Base-by-base conservation (phyloP, 2,888 invertebrate species). In the Galeruca laticollis region DNA sequence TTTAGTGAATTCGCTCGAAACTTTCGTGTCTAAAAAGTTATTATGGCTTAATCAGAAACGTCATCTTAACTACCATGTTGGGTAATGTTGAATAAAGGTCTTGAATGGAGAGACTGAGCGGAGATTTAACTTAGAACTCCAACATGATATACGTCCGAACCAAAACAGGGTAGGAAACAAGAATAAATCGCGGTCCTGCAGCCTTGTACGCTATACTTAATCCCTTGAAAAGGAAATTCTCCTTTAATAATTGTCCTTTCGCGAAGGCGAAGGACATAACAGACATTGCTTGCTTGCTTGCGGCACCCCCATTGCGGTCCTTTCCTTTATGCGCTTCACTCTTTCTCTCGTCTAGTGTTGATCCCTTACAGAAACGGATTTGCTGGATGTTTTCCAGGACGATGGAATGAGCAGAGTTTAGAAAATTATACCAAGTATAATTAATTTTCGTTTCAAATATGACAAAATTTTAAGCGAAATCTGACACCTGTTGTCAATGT, bases 171-270 rank as follows among this genome's bases (percentile, higher is more conserved):
- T 60, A 60, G 60, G 66, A 65, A 61, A 60, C 49, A 51, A 64
- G 64, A 63, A 57, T 72, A 72, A 67, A 68, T 69, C 67, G 69
- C 37, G 68, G 67, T 52, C 68, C 26, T 26, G 63, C 21, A 52
- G 63, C 33, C 26, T 62, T 69, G 59, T 71, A 72, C 69, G 72
- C 56, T 61, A 67, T 70, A 56, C 57, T 68, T 72, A 72, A 72
- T 72, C 69, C 69, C 69, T 66, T 70, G 69, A 70, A 67, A 72
- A 72, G 69, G 68, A 70, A 70, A 63, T 56, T 69, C 61, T 62
- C 67, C 63, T 56, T 69, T 60, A 59, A 65, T 61, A 61, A 61
- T 51, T 60, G 54, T 62, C 56, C 67, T 64, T 69, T 56, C 60
- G 72, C 56, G 67, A 54, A 65, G 47, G 68, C 62, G 18, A 60